Percentiles rank a stretch among this genome's conserved stretches.
phyloP scores from a whole-genome alignment of 2,797 vertebrate species.

The Malacoctenus gilli region DNA sequence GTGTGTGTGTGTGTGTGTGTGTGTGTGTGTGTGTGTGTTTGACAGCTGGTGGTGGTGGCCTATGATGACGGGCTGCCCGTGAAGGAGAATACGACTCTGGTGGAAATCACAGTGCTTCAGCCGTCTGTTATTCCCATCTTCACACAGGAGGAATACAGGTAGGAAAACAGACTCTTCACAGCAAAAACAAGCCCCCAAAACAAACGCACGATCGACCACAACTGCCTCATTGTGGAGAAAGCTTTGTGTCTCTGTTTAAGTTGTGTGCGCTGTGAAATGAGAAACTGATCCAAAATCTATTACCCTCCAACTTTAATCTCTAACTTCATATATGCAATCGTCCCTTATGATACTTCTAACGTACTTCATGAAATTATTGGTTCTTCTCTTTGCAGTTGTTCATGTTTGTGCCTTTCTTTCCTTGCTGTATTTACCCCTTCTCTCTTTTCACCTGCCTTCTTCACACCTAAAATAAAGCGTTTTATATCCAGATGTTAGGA shows the following conservation, averaged over 20 bases:
- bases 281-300: too few species aligned
- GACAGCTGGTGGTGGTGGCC: slow-evolving; percentile 90
- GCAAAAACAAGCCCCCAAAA: too few species aligned
- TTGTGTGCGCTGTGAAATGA: too few species aligned
- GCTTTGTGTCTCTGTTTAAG: too few species aligned
- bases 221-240: background rate
- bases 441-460: background rate
- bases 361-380: too few species aligned
- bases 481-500: slow-evolving; percentile 3
- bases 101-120: slow-evolving; percentile 93
- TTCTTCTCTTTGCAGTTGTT: too few species aligned
- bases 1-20: background rate
- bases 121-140: slow-evolving; percentile 96
- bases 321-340: too few species aligned
- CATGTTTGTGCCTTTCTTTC: too few species aligned
- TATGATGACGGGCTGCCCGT: slow-evolving; percentile 92
- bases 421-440: background rate
- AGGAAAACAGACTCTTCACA: slow-evolving; percentile 48
- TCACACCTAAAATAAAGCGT: slow-evolving; percentile 18
- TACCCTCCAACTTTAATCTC: too few species aligned
- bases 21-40: slow-evolving; percentile 29
- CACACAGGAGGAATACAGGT: slow-evolving; percentile 97
- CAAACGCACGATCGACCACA: background rate
- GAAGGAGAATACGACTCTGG: slow-evolving; percentile 86
- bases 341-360: too few species aligned